phyloP scores from a whole-genome alignment of 2,888 invertebrate genomes.

The Phaedon cochleariae region DNA sequence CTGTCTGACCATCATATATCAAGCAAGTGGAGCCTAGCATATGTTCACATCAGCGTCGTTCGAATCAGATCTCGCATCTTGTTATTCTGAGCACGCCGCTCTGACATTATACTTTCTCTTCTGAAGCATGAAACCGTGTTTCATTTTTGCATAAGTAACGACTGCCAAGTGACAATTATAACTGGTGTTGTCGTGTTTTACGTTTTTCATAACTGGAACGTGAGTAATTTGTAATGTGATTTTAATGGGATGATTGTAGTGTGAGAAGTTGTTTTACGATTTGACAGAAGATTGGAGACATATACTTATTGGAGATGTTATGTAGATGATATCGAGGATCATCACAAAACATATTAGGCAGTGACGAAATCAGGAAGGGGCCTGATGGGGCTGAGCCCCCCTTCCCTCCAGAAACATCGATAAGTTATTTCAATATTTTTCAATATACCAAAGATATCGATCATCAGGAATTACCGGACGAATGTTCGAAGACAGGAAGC shows the following conservation, averaged over 20 bases:
- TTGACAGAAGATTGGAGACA: too few species aligned
- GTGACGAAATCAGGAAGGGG: too few species aligned
- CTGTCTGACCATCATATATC: conserved; percentile 44
- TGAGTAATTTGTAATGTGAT: background rate
- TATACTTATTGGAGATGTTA: too few species aligned
- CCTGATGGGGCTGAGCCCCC: too few species aligned
- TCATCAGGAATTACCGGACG: too few species aligned
- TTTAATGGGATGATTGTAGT: background rate
- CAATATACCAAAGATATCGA: too few species aligned
- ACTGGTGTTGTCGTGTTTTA: background rate
- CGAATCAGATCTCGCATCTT: conserved; percentile 38
- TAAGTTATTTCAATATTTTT: too few species aligned
- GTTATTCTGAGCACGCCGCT: conserved; percentile 37
- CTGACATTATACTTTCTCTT: conserved; percentile 9
- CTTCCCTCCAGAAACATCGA: too few species aligned
- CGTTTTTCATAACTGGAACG: background rate
- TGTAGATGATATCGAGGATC: too few species aligned
- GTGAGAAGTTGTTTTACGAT: background rate
- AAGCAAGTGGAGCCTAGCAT: conserved; percentile 39
- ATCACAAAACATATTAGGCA: too few species aligned
- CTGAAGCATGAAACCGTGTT: conserved; percentile 11
- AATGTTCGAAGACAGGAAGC: too few species aligned
- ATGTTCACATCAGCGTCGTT: conserved; percentile 41
- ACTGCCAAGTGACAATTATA: background rate
- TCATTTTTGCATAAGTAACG: background rate